These are phyloP conservation scores for Marmota monax DNA, from an alignment of 2,113 vertebrate species.

Conservation along the genomic window DNA sequence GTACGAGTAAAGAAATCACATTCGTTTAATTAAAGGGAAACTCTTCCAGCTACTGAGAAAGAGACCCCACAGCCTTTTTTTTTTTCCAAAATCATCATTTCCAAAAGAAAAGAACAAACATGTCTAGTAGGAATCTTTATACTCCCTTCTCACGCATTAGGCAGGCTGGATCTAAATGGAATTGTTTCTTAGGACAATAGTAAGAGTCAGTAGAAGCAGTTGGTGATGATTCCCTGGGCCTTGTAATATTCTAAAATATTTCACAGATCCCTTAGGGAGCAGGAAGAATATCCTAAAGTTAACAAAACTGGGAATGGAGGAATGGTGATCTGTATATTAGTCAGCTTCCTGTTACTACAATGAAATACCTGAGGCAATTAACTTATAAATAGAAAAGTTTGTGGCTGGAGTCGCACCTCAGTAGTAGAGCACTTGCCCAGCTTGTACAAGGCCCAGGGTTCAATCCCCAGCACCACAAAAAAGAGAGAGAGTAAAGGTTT, in stretches of 20 bases:
- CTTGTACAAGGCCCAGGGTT: neutral
- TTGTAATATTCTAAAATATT: neutral
- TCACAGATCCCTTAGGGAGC: neutral
- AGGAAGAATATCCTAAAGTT: neutral
- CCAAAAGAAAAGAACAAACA: constrained; percentile 17
- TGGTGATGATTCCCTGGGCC: neutral
- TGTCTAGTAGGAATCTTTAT: neutral
- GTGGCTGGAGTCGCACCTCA: neutral
- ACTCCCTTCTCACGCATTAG: neutral
- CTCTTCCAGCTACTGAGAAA: constrained; percentile 48
- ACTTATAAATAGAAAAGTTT: neutral
- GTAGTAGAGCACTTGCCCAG: neutral
- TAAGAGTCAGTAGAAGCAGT: neutral
- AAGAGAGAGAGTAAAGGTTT: neutral
- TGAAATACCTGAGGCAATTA: neutral
- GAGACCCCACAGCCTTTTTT: constrained; percentile 33
- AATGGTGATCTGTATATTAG: neutral
- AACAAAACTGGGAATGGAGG: neutral
- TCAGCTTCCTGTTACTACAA: neutral
- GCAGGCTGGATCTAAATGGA: neutral
- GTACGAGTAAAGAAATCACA: constrained; percentile 57
- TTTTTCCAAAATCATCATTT: constrained; percentile 33
- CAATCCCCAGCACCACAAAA: neutral
- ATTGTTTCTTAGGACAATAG: constrained; percentile 10
- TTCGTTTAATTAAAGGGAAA: constrained; percentile 66